phyloP scores from a whole-genome alignment of 2,888 invertebrate species.

The Dromius quadrimaculatus region DNA sequence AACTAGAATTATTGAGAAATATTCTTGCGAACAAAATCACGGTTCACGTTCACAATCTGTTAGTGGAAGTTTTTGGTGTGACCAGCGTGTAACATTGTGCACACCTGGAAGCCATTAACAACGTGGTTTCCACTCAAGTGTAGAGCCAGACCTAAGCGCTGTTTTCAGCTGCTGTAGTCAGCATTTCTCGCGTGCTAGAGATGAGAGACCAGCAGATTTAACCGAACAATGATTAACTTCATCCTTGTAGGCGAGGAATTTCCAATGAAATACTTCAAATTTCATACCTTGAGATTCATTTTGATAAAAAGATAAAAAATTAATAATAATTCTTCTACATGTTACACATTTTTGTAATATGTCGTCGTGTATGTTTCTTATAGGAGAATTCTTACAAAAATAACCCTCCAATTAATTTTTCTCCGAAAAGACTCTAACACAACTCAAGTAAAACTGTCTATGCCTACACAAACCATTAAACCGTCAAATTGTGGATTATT shows the following conservation, averaged over 20 bases:
- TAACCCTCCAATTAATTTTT: constrained; percentile 18
- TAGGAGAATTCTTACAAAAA: too few species aligned
- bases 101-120: constrained; percentile 50
- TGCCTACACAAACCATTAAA: constrained; percentile 36
- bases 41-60: neutral
- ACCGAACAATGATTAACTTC: neutral
- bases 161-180: neutral
- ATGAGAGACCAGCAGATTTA: neutral
- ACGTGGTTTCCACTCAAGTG: constrained; percentile 19
- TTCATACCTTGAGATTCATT: too few species aligned
- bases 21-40: neutral
- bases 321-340: too few species aligned
- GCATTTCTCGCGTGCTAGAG: neutral
- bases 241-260: neutral
- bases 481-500: constrained; percentile 34
- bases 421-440: neutral
- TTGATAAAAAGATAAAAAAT: too few species aligned
- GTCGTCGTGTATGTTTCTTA: too few species aligned
- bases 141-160: constrained; percentile 6
- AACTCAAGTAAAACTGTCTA: constrained; percentile 31
- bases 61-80: constrained; percentile 12
- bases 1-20: neutral
- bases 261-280: neutral
- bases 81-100: constrained; percentile 31
- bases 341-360: too few species aligned